These are phyloP conservation scores for Chironomus tentans DNA, from an alignment of 2,888 invertebrate species.

Conservation along the genomic window DNA sequence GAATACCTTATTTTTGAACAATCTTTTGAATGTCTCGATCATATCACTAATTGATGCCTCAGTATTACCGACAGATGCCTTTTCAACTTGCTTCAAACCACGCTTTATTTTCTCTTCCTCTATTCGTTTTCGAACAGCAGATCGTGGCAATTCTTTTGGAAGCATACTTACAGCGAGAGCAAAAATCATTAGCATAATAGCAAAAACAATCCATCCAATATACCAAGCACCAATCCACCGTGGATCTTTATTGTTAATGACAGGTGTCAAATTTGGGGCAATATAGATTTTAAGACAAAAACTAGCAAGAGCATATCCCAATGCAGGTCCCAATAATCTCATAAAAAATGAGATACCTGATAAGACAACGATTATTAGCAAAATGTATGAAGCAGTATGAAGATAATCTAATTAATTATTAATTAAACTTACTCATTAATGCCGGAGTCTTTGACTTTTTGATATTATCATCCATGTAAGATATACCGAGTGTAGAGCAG, in stretches of 20 bases:
- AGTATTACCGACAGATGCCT: not conserved
- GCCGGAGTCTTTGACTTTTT: conserved; percentile 53
- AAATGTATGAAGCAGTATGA: not conserved
- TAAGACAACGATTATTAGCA: not conserved
- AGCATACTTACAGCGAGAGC: conserved; percentile 50
- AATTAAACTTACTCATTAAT: conserved; percentile 45
- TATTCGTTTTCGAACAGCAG: conserved; percentile 19
- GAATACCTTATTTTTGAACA: conserved; percentile 51
- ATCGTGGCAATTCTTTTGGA: conserved; percentile 33
- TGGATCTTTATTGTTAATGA: conserved; percentile 51
- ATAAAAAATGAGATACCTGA: conserved; percentile 48
- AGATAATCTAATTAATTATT: too few relatives aligned
- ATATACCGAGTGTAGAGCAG: conserved; percentile 46
- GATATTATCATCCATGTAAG: conserved; percentile 58
- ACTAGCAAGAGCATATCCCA: conserved; percentile 50
- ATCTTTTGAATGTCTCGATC: conserved; percentile 47
- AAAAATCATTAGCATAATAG: conserved; percentile 42
- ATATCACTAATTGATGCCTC: conserved; percentile 37
- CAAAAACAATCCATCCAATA: conserved; percentile 53
- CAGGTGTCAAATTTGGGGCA: conserved; percentile 48
- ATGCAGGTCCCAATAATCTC: conserved; percentile 51
- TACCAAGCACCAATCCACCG: conserved; percentile 62
- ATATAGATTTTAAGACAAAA: conserved; percentile 51
- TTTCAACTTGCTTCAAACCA: not conserved
- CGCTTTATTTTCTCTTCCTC: conserved; percentile 29